phyloP scores from a whole-genome alignment of 2,888 invertebrate species.

The Sipunculus nudus region DNA sequence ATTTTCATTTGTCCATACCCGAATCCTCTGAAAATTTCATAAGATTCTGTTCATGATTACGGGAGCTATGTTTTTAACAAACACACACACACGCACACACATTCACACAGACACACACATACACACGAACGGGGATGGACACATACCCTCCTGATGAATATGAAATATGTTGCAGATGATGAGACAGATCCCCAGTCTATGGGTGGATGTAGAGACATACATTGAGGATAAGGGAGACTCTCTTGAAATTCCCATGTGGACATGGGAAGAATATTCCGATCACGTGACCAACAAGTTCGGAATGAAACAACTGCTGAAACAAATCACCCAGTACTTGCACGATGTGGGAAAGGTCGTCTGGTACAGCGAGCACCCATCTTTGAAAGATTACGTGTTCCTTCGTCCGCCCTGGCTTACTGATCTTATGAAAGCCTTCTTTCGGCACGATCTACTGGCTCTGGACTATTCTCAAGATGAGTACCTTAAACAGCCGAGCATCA shows the following conservation, averaged over 20 bases:
- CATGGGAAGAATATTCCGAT: constrained; percentile 50
- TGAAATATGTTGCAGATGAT: too few species aligned
- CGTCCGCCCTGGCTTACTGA: constrained; percentile 61
- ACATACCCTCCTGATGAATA: too few species aligned
- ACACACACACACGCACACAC: too few species aligned
- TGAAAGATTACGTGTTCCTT: constrained; percentile 54
- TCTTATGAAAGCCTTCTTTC: constrained; percentile 50
- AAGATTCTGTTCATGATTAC: too few species aligned
- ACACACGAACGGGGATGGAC: neutral
- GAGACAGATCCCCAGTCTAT: constrained; percentile 59
- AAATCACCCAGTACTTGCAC: constrained; percentile 60
- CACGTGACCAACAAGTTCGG: constrained; percentile 57
- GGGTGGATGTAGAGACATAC: constrained; percentile 60
- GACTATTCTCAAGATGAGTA: constrained; percentile 51
- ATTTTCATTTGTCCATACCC: too few species aligned
- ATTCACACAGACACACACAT: too few species aligned
- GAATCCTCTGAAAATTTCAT: too few species aligned
- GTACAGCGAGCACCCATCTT: constrained; percentile 49
- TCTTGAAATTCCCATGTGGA: constrained; percentile 55
- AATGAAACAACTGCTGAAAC: constrained; percentile 54
- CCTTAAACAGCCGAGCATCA: constrained; percentile 47
- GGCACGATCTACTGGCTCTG: constrained; percentile 50
- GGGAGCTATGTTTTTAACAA: too few species aligned
- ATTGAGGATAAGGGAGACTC: constrained; percentile 57
- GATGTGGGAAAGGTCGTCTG: constrained; percentile 55